Base-by-base conservation (phyloP, 2,113 vertebrate species). In the Pangasianodon hypophthalmus region DNA sequence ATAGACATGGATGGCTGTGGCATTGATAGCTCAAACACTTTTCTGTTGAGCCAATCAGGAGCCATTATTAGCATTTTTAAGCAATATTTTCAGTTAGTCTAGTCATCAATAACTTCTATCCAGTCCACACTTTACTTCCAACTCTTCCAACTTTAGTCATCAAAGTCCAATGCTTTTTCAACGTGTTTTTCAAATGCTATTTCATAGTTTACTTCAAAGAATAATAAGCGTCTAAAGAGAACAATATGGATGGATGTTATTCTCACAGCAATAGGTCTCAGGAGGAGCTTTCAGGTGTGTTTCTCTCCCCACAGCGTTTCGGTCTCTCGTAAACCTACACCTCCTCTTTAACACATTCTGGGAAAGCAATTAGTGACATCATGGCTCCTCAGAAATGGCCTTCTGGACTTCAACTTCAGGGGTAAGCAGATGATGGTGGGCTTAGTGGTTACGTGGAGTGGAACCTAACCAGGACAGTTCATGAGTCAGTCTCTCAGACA, bases 291-390 rank as follows among this genome's bases (percentile, higher is more conserved):
- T 77, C 88, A 85, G 81, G 88, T 89, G 67, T 85, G 79, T 83
- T 83, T 69, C 48, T 69, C 18, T 88, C 79, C 46, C 46, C 19
- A 14, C 46, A 88, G 87, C 58, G 1, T 64, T 85, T 67, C 32
- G n/a, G 6, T 67, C 60, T 88, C 87, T 60, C 21, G 60, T 88
- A 88, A 82, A 88, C 41, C 87, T 62, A 84, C 88, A 71, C 88
- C 88, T 84, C 88, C 29, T 75, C 13, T 87, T 46, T 77, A 87
- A 50, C 54, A 87, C 32, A 11, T 29, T 58, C 50, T 77, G 86
- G 58, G 46, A 88, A 88, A 88, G 77, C 77, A 64, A 82, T 88
- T 69, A 88, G 87, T 88, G 87, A 88, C 87, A 88, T 88, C 87
- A 88, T 88, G 60, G 77, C 77, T 54, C 75, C 26, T 50, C 58